Conservation (phyloP, 1,140 invertebrate genomes). For the Phortica variegata region DNA sequence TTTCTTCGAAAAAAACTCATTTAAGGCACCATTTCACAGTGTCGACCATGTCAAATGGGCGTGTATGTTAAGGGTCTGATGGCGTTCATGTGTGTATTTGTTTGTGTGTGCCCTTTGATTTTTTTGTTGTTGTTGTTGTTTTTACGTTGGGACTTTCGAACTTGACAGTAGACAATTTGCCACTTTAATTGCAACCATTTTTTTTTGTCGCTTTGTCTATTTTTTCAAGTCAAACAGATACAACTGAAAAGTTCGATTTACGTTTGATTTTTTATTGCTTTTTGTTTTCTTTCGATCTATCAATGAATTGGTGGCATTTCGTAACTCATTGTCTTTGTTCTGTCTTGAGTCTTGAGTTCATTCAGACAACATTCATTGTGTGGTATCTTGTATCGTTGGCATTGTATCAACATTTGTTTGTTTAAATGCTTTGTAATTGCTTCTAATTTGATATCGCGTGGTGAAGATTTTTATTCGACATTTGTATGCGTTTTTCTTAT, state of each 20-base stretch:
- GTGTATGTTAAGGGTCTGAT: too few species aligned
- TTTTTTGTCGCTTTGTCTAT: constrained; percentile 28
- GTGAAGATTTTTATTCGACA: neutral
- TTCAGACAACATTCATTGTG: neutral
- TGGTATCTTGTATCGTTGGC: neutral
- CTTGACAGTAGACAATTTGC: constrained; percentile 34
- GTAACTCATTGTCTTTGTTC: neutral
- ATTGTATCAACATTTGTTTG: neutral
- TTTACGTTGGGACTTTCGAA: constrained; percentile 30
- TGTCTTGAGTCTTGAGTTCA: neutral
- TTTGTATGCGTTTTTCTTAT: neutral
- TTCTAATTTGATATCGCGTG: constrained; percentile 41
- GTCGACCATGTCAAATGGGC: constrained; percentile 18
- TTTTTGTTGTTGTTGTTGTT: constrained; percentile 10
- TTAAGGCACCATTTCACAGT: constrained; percentile 50
- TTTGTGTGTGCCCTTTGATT: constrained; percentile 2
- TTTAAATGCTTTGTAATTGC: constrained; percentile 46
- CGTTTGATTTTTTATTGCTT: constrained; percentile 25
- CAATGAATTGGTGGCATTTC: constrained; percentile 23
- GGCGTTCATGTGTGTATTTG: constrained; percentile 3
- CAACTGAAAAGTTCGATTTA: constrained; percentile 9
- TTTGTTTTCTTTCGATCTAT: constrained; percentile 23
- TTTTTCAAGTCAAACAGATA: constrained; percentile 1
- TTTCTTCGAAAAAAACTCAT: constrained; percentile 43
- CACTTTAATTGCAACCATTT: constrained; percentile 49